Evolutionary conservation across 2,888 invertebrate genomes (phyloP).

Genomic region (Callyntrura sp.): DNA sequence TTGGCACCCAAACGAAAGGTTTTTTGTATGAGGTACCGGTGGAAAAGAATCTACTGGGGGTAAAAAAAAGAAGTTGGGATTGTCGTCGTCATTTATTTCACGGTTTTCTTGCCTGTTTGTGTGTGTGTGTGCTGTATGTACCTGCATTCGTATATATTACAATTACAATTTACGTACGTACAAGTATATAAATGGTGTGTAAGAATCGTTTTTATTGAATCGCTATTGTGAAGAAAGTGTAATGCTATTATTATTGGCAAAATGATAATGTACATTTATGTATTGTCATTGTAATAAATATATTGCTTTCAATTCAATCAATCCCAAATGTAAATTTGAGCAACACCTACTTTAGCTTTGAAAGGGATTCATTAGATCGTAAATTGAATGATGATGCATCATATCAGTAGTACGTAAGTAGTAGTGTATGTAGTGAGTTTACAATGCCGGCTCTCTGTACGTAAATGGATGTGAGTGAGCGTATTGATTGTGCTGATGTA

Average conservation of each 20-base stretch:
- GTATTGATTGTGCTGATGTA: conserved; percentile 33
- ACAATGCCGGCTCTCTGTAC: conserved; percentile 25
- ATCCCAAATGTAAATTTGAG: conserved; percentile 55
- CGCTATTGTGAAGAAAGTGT: neutral
- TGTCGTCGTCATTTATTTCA: conserved; percentile 7
- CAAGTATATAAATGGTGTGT: neutral
- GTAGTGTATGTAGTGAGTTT: neutral
- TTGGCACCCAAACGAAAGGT: conserved; percentile 39
- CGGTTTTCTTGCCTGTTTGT: neutral
- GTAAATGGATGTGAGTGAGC: neutral
- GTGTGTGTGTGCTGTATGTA: conserved; percentile 24
- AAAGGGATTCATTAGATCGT: conserved; percentile 51
- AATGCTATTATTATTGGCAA: conserved; percentile 49
- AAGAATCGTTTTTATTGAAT: conserved; percentile 6
- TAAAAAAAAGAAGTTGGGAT: conserved; percentile 7
- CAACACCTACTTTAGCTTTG: conserved; percentile 70
- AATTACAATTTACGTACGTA: neutral
- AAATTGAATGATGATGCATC: conserved; percentile 57
- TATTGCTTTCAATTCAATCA: conserved; percentile 51
- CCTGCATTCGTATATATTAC: conserved; percentile 10
- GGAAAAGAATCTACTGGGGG: conserved; percentile 4
- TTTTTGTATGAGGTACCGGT: neutral
- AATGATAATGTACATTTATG: conserved; percentile 40
- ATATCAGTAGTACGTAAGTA: neutral
- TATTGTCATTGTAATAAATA: conserved; percentile 33